phyloP scores from a whole-genome alignment of 2,888 invertebrate species.

The Lycaena phlaeas region DNA sequence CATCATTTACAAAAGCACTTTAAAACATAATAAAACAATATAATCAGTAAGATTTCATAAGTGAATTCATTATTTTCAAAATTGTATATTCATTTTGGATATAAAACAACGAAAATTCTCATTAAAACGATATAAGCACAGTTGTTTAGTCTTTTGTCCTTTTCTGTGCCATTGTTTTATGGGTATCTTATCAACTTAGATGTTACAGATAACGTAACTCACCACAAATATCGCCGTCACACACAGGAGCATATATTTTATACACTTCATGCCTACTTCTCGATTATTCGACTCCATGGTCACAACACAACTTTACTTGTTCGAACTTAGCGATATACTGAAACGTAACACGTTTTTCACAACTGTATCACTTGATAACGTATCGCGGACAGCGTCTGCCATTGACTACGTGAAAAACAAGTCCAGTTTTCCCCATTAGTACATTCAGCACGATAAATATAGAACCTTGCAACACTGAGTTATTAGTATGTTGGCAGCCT shows the following conservation, averaged over 20 bases:
- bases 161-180: neutral
- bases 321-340: conserved; percentile 24
- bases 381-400: conserved; percentile 24
- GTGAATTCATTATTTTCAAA: too few species aligned
- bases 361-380: conserved; percentile 31
- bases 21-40: too few species aligned
- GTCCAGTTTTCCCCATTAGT: conserved; percentile 37
- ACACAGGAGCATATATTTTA: conserved; percentile 82
- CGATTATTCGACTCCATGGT: conserved; percentile 51
- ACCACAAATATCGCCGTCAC: conserved; percentile 87
- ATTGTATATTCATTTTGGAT: too few species aligned
- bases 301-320: conserved; percentile 18
- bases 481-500: conserved; percentile 11
- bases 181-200: neutral
- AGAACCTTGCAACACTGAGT: conserved; percentile 13
- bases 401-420: conserved; percentile 26
- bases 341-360: conserved; percentile 23
- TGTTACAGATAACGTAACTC: conserved; percentile 49
- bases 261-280: conserved; percentile 80
- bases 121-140: too few species aligned
- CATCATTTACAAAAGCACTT: too few species aligned
- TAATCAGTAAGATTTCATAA: too few species aligned
- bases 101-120: too few species aligned
- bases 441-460: conserved; percentile 24
- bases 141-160: too few species aligned